Evolutionary conservation across 2,113 vertebrate species (phyloP).

Genomic region (Peromyscus leucopus): DNA sequence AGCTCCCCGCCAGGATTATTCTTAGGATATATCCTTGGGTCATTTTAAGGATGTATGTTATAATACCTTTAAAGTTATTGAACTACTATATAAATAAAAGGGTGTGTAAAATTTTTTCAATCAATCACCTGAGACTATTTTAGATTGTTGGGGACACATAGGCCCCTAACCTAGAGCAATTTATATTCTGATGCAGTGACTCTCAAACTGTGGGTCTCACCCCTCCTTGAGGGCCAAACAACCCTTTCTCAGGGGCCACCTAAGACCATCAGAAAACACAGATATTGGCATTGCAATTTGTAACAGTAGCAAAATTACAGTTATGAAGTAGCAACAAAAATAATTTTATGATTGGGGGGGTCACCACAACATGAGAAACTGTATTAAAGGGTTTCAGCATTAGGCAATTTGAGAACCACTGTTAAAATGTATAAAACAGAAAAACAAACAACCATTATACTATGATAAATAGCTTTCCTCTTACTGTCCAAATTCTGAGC

Average conservation of each 20-base stretch:
- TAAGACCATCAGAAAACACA: neutral
- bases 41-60: neutral
- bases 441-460: neutral
- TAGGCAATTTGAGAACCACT: neutral
- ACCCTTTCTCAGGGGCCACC: neutral
- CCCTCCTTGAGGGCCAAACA: neutral
- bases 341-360: neutral
- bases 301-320: neutral
- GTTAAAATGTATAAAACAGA: neutral
- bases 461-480: slow-evolving; percentile 1
- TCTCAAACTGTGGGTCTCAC: neutral
- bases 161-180: neutral
- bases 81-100: neutral
- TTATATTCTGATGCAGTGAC: neutral
- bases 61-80: neutral
- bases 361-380: neutral
- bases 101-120: neutral
- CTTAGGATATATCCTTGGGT: neutral
- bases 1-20: neutral
- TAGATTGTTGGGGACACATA: neutral
- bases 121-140: neutral
- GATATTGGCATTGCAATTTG: neutral
- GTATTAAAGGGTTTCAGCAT: neutral
- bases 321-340: neutral
- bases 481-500: slow-evolving; percentile 43